Conservation (phyloP, 1,140 invertebrate genomes). For the Liolophura sinensis region DNA sequence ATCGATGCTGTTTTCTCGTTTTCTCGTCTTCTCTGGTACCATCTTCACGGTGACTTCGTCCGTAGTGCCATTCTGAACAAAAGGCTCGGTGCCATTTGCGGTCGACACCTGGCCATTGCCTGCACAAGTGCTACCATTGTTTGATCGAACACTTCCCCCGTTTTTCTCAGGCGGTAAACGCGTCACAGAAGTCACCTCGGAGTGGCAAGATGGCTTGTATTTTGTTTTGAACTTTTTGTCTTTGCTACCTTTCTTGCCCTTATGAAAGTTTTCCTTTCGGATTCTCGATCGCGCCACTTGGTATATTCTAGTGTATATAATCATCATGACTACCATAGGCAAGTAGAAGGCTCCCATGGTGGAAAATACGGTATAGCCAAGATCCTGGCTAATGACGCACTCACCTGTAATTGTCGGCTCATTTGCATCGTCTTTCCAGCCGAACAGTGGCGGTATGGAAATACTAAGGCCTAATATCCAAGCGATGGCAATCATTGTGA, state of each 20-base stretch:
- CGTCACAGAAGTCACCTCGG: no score
- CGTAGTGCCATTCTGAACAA: no score
- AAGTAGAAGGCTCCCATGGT: constrained; percentile 42
- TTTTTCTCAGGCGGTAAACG: no score
- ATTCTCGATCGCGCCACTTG: constrained; percentile 27
- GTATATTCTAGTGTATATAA: constrained; percentile 40
- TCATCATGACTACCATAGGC: constrained; percentile 35
- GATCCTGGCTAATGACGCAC: constrained; percentile 33
- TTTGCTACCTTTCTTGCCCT: constrained; percentile 4
- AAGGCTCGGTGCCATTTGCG: no score
- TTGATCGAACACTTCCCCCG: no score
- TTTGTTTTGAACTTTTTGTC: constrained; percentile 3
- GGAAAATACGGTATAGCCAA: constrained; percentile 33
- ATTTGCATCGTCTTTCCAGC: constrained; percentile 18
- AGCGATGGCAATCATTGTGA: constrained; percentile 82
- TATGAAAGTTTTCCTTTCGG: constrained; percentile 11
- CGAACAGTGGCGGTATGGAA: constrained; percentile 79
- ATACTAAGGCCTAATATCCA: constrained; percentile 84
- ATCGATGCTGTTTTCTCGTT: no score
- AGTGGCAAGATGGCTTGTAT: no score
- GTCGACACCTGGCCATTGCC: no score
- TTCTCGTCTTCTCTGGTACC: no score
- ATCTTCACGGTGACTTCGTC: no score
- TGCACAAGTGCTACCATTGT: no score
- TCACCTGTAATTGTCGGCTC: constrained; percentile 13